Percentiles rank a stretch among this genome's conserved stretches.
Evolutionary conservation across 2,888 invertebrate genomes (phyloP).

Genomic region (Hybos culiciformis): DNA sequence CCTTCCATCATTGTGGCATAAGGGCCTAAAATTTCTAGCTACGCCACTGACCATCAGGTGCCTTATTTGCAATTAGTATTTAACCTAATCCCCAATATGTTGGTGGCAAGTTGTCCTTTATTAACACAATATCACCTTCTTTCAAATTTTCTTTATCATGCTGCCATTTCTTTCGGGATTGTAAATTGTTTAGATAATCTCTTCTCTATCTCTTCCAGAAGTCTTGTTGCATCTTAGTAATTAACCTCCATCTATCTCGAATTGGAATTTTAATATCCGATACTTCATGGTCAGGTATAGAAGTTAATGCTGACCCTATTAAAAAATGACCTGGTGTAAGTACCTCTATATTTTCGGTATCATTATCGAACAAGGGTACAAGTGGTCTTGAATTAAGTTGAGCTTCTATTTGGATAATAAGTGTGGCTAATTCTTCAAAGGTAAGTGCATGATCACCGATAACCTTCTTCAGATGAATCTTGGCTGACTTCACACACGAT

Average conservation of each 20-base stretch:
- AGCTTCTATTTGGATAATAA: constrained; percentile 18
- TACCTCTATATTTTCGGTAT: constrained; percentile 6
- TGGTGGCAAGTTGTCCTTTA: neutral
- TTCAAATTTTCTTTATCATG: neutral
- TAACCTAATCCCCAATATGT: neutral
- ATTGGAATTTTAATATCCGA: neutral
- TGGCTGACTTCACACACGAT: constrained; percentile 19
- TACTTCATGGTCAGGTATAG: constrained; percentile 9
- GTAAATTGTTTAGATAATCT: constrained; percentile 17
- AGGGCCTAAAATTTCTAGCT: too few relatives aligned
- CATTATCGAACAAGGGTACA: constrained; percentile 10
- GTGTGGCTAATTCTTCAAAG: constrained; percentile 19
- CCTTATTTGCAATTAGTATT: too few relatives aligned
- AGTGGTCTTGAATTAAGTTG: constrained; percentile 19
- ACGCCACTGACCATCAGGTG: too few relatives aligned
- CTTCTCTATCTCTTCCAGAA: constrained; percentile 17
- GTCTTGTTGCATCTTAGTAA: constrained; percentile 16
- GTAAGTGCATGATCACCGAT: constrained; percentile 15
- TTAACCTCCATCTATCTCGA: constrained; percentile 17
- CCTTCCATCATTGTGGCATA: too few relatives aligned
- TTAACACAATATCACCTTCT: neutral
- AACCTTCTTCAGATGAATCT: constrained; percentile 18
- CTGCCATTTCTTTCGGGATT: constrained; percentile 5
- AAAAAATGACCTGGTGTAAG: constrained; percentile 10
- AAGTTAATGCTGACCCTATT: neutral